These are phyloP conservation scores for Theocolax elegans DNA, from an alignment of 1,140 invertebrate genomes.

Conservation along the genomic window DNA sequence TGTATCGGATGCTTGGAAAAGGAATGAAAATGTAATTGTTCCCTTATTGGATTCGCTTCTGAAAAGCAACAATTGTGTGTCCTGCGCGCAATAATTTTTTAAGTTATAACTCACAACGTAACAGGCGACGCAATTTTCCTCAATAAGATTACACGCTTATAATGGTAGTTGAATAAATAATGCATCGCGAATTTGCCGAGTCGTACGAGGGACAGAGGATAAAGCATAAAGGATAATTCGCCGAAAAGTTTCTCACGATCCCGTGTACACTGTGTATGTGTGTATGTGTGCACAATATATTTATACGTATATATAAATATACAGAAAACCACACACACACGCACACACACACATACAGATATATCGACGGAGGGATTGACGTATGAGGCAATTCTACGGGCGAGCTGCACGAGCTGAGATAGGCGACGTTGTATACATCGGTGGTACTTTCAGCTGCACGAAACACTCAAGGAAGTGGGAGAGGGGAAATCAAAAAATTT, in stretches of 20 bases:
- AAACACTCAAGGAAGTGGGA: no score
- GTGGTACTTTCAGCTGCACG: no score
- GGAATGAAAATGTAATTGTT: no score
- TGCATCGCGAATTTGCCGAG: not conserved
- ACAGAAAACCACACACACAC: no score
- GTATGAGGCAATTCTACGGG: conserved; percentile 44
- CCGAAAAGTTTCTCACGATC: conserved; percentile 53
- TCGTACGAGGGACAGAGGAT: not conserved
- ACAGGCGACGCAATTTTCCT: not conserved
- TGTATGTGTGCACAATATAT: not conserved
- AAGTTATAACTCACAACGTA: no score
- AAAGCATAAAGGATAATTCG: conserved; percentile 3
- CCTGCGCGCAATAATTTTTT: no score
- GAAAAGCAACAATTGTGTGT: no score
- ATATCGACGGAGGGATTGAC: conserved; percentile 46
- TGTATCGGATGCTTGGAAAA: no score
- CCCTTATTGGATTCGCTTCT: no score
- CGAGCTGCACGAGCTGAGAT: not conserved
- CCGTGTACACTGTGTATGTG: not conserved
- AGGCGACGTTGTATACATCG: no score
- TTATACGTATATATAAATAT: not conserved
- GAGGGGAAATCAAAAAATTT: no score
- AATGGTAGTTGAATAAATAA: conserved; percentile 16
- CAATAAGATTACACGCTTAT: not conserved
- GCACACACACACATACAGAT: not conserved